Evolutionary conservation across 2,888 invertebrate genomes (phyloP), one percentile per base, ranked within the genome.

Genomic region (Idaea aversata): DNA sequence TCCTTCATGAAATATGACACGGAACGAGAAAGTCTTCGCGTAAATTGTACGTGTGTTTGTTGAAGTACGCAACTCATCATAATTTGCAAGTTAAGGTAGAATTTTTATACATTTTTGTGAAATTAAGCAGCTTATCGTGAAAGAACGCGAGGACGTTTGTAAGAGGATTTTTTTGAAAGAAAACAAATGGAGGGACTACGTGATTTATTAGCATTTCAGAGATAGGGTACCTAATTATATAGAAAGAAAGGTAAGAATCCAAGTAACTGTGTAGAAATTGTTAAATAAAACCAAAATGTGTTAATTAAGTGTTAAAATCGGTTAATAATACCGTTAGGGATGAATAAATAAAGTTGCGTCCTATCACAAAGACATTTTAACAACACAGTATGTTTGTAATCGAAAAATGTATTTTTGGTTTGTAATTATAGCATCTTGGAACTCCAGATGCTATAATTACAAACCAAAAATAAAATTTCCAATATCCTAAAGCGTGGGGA

Each of bases 1-100:
- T 16, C 47, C 64, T 59, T 70, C 65, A 68, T 69, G 62, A 69
- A 65, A n/a, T 63, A 61, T 62, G 62, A 65, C 34, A 25, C 62
- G 63, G 62, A 63, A 63, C 62, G 60, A 59, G 59, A 65, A 67
- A 63, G 65, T 67, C 61, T 63, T 25, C 13, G 47, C 47, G 47
- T 47, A 47, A 47, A 47, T 47, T 47, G 47, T 47, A 47, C 47
- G 47, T 47, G 47, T 47, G 47, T 47, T 47, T 47, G 47, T 47
- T 7, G 47, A 47, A 47, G 47, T 47, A 47, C 47, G 47, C 47
- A 47, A 47, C 47, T 47, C 47, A 47, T 47, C 47, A 47, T 47
- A 47, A 47, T 47, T 47, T 47, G 47, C 47, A 47, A 47, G 47
- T 47, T 47, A 47, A 47, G 47, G 47, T 47, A 47, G 47, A 10